A percentile compares a stretch with the other conserved stretches of the same genome.
Evolutionary conservation across 2,797 vertebrate species (phyloP).

Genomic region (Paguma larvata): DNA sequence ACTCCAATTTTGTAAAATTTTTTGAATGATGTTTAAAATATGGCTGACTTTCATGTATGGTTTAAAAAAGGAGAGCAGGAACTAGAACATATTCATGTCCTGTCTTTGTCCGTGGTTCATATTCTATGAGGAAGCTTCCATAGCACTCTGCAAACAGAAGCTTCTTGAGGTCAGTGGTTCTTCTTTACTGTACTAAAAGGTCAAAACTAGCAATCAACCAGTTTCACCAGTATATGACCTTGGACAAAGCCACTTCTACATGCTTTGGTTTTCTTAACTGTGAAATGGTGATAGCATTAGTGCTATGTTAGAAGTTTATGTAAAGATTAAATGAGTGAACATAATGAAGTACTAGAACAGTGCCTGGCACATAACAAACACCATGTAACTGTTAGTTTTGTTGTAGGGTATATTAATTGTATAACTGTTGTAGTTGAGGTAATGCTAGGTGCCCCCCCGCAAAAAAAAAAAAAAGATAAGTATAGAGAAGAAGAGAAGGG

Average conservation of each 20-base stretch:
- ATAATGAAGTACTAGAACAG: not conserved
- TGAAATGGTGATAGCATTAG: not conserved
- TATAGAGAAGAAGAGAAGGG: not conserved
- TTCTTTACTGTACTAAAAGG: not conserved
- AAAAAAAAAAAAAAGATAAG: not conserved
- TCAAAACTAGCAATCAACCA: not conserved
- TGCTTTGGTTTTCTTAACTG: not conserved
- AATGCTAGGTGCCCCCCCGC: not conserved
- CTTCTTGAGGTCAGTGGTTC: not conserved
- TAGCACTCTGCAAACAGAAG: not conserved
- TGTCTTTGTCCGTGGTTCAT: not conserved
- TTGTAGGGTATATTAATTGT: not conserved
- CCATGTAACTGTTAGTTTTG: not conserved
- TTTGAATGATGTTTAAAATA: slow-evolving; percentile 41
- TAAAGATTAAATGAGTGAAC: not conserved
- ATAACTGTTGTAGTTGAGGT: not conserved
- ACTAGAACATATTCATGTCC: not conserved
- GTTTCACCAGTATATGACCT: not conserved
- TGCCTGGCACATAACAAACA: not conserved
- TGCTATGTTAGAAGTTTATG: not conserved
- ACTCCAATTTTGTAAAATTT: not conserved
- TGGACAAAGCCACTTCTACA: not conserved
- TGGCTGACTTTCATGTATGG: not conserved
- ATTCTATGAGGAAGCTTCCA: not conserved
- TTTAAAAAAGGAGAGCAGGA: not conserved